phyloP scores from a whole-genome alignment of 2,113 vertebrate species.

The Struthio camelus region DNA sequence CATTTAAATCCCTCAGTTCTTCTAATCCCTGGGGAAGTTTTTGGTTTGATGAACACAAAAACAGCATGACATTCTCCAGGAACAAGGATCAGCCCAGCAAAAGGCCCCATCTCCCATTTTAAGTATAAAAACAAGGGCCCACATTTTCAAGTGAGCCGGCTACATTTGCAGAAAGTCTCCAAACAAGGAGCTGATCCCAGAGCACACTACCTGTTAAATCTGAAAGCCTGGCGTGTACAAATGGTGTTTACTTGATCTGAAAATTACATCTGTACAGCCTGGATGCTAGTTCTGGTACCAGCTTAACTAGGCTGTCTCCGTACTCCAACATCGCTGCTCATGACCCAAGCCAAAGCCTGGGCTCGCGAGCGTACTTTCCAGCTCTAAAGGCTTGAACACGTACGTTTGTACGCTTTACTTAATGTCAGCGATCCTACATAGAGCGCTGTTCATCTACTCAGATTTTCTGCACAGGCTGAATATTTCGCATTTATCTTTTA shows the following conservation, averaged over 20 bases:
- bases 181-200: background rate
- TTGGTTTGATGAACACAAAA: background rate
- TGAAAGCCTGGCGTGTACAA: background rate
- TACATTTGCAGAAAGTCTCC: background rate
- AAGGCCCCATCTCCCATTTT: background rate
- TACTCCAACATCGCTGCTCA: background rate
- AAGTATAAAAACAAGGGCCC: background rate
- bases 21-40: background rate
- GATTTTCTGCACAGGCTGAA: background rate
- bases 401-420: background rate
- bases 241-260: background rate
- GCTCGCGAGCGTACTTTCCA: background rate
- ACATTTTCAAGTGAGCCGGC: background rate
- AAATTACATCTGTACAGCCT: background rate
- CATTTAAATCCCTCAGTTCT: background rate
- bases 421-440: background rate
- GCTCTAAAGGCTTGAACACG: background rate
- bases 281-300: background rate
- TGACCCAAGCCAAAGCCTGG: background rate
- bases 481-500: background rate
- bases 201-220: accelerated
- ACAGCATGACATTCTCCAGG: background rate
- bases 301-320: accelerated
- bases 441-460: background rate
- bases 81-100: accelerated